Evolutionary conservation across 2,888 invertebrate genomes (phyloP), one percentile per base, ranked within the genome.

Genomic region (Lasioglossum pauxillum): DNA sequence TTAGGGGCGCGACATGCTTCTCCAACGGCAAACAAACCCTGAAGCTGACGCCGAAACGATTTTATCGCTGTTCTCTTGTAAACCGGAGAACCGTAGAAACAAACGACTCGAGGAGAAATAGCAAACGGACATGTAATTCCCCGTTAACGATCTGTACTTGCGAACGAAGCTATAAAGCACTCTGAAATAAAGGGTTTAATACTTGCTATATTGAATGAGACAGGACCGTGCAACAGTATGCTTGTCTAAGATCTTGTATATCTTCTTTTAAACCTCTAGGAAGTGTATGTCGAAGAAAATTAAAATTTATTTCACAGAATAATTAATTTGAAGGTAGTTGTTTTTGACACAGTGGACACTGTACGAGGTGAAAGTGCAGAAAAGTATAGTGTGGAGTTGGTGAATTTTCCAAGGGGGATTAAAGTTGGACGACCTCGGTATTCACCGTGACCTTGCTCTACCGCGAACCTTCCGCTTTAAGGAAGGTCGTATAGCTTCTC

Each of bases 391-490:
- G 12, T 3, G 19, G 8, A 64, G 64, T 31, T 35, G 1, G 67
- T 7, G 10, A 60, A 71, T 35, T 75, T 44, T 53, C 64, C 7
- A 1, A 38, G 35, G 14, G 19, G 8, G 46, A 64, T 81, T 80
- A 85, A 81, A 85, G 86, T 12, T 23, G 49, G 31, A 74, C 27
- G 41, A 35, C 19, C 27, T n/a, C 44, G 31, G 44, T 23, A 44
- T 60, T 73, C 77, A 14, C 41, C 80, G 73, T 79, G 88, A 82
- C 88, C 84, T 81, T 78, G 78, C 60, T 77, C 82, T 64, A 88
- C 79, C 75, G 78, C 78, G 84, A 38, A 35, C 80, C 80, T 80
- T 88, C 88, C 53, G 86, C 89, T 88, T 89, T 88, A 88, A 89
- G 86, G 81, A 82, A 79, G 75, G 78, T 78, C 83, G 27, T 75